Conservation (phyloP, 2,888 invertebrate species). For the Thereva nobilitata region DNA sequence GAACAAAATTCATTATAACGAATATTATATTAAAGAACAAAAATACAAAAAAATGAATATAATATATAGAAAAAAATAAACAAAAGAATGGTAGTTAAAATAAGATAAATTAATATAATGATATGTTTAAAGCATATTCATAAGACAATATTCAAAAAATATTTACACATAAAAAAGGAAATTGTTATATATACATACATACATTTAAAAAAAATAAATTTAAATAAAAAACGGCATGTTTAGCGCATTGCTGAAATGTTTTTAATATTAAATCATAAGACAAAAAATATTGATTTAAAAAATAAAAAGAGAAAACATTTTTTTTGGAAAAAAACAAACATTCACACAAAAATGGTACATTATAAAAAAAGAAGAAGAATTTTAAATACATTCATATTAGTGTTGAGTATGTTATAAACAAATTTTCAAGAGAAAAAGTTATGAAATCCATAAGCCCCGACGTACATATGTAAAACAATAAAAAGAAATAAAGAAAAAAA, state of each 20-base stretch:
- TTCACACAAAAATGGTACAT: background rate
- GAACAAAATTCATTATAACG: too few species aligned
- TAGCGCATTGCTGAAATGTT: constrained; percentile 23
- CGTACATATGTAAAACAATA: background rate
- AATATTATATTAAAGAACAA: constrained; percentile 46
- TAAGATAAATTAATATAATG: too few species aligned
- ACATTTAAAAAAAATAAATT: too few species aligned
- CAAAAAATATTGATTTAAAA: constrained; percentile 20
- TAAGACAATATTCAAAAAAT: constrained; percentile 33
- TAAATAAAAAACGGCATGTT: background rate
- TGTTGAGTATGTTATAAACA: constrained; percentile 26
- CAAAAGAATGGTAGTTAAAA: background rate
- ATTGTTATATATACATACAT: constrained; percentile 17
- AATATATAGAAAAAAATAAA: background rate
- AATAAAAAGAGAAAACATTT: background rate
- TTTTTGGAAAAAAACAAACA: background rate
- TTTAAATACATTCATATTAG: constrained; percentile 25
- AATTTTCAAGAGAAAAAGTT: constrained; percentile 12
- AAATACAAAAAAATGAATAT: background rate
- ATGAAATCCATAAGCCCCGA: constrained; percentile 8
- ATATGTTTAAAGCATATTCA: constrained; percentile 26
- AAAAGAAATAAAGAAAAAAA: background rate
- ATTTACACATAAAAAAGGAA: constrained; percentile 20
- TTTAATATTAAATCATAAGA: constrained; percentile 21
- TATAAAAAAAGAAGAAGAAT: constrained; percentile 7